These are phyloP conservation scores for Danio kyathit DNA, from an alignment of 2,797 vertebrate species.

Conservation along the genomic window DNA sequence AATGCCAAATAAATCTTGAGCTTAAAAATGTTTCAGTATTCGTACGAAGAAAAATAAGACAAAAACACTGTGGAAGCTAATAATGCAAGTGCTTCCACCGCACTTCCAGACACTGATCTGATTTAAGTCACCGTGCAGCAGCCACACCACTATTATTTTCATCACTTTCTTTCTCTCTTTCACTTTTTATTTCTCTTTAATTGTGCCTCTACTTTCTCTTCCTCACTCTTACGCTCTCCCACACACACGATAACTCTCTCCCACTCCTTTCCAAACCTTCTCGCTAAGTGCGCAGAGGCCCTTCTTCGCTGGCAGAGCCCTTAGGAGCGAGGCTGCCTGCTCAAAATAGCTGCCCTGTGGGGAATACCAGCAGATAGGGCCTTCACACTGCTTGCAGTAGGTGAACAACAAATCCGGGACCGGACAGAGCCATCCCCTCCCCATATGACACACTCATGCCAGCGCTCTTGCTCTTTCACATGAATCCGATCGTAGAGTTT, in stretches of 20 bases:
- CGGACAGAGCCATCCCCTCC: slow-evolving; percentile 5
- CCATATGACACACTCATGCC: slow-evolving; percentile 37
- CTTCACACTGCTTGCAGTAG: slow-evolving; percentile 52
- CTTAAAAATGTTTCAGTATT: too few relatives aligned
- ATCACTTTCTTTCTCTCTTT: slow-evolving; percentile 40
- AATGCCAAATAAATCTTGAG: too few relatives aligned
- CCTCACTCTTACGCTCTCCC: slow-evolving; percentile 46
- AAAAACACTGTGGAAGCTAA: background rate
- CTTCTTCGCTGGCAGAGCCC: slow-evolving; percentile 63
- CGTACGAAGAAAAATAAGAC: too few relatives aligned
- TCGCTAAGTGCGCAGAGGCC: slow-evolving; percentile 71
- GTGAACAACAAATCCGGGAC: slow-evolving; percentile 38
- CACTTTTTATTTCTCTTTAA: slow-evolving; percentile 44
- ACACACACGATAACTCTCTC: slow-evolving; percentile 33
- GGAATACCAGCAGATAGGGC: slow-evolving; percentile 66
- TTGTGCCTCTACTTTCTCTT: slow-evolving; percentile 50
- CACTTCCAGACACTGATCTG: slow-evolving; percentile 1
- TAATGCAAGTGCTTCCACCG: background rate
- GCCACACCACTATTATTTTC: background rate
- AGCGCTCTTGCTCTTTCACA: slow-evolving; percentile 45
- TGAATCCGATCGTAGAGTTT: slow-evolving; percentile 15
- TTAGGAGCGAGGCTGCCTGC: slow-evolving; percentile 65
- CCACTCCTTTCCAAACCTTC: slow-evolving; percentile 54
- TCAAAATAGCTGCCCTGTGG: slow-evolving; percentile 76
- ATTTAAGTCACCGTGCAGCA: background rate